Base-by-base conservation (phyloP, 2,888 invertebrate genomes). In the Gymnosoma rotundatum region DNA sequence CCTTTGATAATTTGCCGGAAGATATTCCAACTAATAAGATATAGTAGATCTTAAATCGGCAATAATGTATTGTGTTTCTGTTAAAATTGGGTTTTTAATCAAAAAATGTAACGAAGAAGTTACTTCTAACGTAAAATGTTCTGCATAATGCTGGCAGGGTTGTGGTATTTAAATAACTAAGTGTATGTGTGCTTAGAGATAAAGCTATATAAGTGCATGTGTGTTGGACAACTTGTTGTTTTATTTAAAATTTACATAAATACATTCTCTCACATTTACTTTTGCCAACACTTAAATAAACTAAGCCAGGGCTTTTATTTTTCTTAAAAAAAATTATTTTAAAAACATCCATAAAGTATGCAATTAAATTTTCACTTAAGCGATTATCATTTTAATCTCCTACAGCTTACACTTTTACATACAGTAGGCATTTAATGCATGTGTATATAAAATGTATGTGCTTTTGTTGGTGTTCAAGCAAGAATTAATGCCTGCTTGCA, bases 291-390 rank as follows among this genome's bases (percentile, higher is more conserved):
- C 73, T 67, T 60, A 67, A 52, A 52, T 70, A 45, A 66, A 79
- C 69, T 78, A 79, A 78, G 76, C 80, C 75, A 61, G 48, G 66
- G 12, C 36, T 60, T 48, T 42, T 12, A 42, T 42, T 16, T 20
- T 52, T 48, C 21, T 50, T 2, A 3, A 16, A 18, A 63, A 50
- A 7, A 5, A 32, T 32, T 5, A 5, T 32, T 32, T 7, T 70
- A 70, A 87, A 88, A 89, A 78, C 90, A 90, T 89, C 88, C 91
- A 89, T 90, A 91, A 91, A 91, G 89, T 89, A 89, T 88, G 90
- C 91, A 90, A 90, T 91, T 90, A 91, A 91, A 91, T 90, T 91
- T 90, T 91, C 91, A 90, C 90, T 90, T 90, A 90, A 90, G 89
- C 90, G 91, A 90, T 90, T 91, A 90, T 90, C 91, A 89, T 89